Conservation (phyloP, 2,888 invertebrate species). For the Dione juno region DNA sequence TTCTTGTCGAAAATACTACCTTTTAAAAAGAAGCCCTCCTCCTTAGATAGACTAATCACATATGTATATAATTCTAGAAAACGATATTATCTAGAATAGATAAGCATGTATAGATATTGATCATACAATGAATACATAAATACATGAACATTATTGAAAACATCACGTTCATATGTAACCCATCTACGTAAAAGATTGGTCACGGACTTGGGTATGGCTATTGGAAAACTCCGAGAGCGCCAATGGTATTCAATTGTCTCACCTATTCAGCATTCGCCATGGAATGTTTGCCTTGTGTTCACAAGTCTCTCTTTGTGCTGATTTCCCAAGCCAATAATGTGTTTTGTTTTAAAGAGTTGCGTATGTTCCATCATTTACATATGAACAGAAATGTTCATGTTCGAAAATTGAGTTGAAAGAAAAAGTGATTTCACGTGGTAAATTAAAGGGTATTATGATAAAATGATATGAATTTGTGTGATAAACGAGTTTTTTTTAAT, state of each 20-base stretch:
- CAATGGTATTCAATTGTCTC: constrained; percentile 33
- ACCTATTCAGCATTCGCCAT: constrained; percentile 33
- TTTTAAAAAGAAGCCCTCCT: no score
- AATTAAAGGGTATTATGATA: constrained; percentile 3
- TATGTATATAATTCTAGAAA: constrained; percentile 1
- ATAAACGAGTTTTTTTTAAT: not conserved
- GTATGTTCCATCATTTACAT: not conserved
- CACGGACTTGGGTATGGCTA: constrained; percentile 17
- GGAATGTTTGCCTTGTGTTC: constrained; percentile 13
- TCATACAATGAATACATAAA: constrained; percentile 16
- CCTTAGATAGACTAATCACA: not conserved
- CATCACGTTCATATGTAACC: constrained; percentile 15
- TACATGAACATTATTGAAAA: constrained; percentile 14
- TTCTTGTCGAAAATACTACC: not conserved
- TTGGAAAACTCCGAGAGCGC: constrained; percentile 22
- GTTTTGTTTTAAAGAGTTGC: not conserved
- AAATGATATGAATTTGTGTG: not conserved
- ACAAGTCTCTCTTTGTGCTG: constrained; percentile 7
- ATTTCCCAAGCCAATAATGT: constrained; percentile 6
- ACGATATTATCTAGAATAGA: constrained; percentile 3
- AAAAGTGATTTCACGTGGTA: not conserved
- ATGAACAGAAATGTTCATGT: constrained; percentile 4
- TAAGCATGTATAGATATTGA: not conserved
- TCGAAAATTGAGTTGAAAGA: not conserved
- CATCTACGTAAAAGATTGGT: constrained; percentile 31